phyloP scores from a whole-genome alignment of 2,888 invertebrate genomes.

The Macaria liturata region DNA sequence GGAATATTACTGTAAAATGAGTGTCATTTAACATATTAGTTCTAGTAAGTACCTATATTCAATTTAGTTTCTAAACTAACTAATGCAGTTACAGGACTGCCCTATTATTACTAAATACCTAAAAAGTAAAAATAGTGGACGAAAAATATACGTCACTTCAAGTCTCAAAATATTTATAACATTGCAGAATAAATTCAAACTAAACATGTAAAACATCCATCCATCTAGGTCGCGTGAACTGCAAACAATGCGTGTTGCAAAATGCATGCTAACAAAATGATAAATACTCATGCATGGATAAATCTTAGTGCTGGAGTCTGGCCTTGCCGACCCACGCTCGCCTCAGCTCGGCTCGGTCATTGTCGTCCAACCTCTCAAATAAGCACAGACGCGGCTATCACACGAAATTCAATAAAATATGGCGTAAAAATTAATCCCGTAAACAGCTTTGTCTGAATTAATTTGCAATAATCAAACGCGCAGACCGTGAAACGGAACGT shows the following conservation, averaged over 20 bases:
- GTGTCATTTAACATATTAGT: too few relatives aligned
- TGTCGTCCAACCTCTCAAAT: constrained; percentile 55
- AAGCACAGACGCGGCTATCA: constrained; percentile 38
- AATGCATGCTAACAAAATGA: constrained; percentile 61
- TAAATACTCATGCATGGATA: constrained; percentile 51
- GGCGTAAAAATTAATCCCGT: constrained; percentile 9
- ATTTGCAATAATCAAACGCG: constrained; percentile 39
- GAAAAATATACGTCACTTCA: too few relatives aligned
- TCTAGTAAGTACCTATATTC: too few relatives aligned
- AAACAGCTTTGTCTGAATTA: constrained; percentile 19
- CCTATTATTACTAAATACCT: too few relatives aligned
- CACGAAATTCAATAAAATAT: constrained; percentile 21
- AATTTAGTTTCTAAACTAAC: too few relatives aligned
- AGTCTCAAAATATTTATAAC: neutral
- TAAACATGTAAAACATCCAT: constrained; percentile 16
- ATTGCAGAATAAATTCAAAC: constrained; percentile 4
- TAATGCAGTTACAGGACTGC: too few relatives aligned
- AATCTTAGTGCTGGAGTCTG: constrained; percentile 50
- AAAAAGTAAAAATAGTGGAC: too few relatives aligned
- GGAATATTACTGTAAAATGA: too few relatives aligned
- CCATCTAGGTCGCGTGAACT: constrained; percentile 46
- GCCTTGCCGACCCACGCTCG: constrained; percentile 69
- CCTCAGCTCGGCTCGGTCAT: constrained; percentile 60
- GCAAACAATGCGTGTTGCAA: constrained; percentile 65
- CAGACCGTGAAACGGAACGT: constrained; percentile 74